Percentiles rank a stretch among this genome's conserved stretches.
Evolutionary conservation across 2,888 invertebrate species (phyloP).

Genomic region (Drosophila pseudotalamancana): DNA sequence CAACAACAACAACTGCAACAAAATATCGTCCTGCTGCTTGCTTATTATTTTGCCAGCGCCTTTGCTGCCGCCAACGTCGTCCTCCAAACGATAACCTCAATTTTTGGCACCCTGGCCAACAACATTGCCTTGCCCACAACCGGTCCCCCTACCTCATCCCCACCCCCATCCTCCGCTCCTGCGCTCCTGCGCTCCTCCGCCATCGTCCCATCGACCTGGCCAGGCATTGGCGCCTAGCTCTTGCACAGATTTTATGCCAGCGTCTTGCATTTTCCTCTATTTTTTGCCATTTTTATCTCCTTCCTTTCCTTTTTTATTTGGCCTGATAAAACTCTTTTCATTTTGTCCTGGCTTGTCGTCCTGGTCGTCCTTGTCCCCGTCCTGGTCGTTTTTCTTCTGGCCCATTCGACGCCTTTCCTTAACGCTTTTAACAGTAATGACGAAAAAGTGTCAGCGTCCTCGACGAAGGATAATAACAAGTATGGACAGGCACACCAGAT

Average conservation of each 20-base stretch:
- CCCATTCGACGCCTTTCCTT: constrained; percentile 53
- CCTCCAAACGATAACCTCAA: constrained; percentile 75
- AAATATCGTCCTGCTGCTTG: constrained; percentile 35
- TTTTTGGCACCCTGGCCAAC: constrained; percentile 79
- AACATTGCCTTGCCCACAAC: constrained; percentile 32
- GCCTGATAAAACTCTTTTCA: constrained; percentile 73
- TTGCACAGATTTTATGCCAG: constrained; percentile 70
- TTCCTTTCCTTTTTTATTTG: constrained; percentile 30
- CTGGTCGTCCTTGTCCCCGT: constrained; percentile 41
- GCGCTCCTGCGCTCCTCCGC: too few species aligned
- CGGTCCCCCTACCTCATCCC: background rate
- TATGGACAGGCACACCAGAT: constrained; percentile 69
- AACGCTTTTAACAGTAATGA: constrained; percentile 80
- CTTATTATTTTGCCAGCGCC: constrained; percentile 45
- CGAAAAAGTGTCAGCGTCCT: constrained; percentile 83
- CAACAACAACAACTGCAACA: constrained; percentile 9
- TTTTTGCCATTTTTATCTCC: constrained; percentile 10
- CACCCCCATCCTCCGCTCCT: background rate
- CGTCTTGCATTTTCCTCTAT: constrained; percentile 59
- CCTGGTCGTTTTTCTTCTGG: constrained; percentile 29
- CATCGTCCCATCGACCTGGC: background rate
- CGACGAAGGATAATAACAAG: constrained; percentile 79
- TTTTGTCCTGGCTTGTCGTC: constrained; percentile 45
- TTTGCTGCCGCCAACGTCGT: constrained; percentile 14
- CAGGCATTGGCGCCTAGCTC: constrained; percentile 49